A percentile compares a stretch with the other conserved stretches of the same genome.
Conservation (phyloP, 2,797 vertebrate species). For the Bovichtus variegatus region DNA sequence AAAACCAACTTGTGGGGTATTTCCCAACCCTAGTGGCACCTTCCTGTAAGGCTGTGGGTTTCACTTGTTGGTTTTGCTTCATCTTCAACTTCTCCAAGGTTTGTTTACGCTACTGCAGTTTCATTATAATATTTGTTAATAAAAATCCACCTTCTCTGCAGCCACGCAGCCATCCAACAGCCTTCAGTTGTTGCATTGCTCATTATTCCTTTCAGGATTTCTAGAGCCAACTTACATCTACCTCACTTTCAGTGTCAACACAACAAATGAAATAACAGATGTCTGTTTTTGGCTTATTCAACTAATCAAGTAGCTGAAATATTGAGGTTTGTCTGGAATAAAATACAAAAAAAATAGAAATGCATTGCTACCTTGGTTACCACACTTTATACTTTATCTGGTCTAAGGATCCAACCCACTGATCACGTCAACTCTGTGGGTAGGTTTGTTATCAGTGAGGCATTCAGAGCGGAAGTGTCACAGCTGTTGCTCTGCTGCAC, state of each 20-base stretch:
- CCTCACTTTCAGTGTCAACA: neutral
- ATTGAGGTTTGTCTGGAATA: neutral
- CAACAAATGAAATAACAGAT: neutral
- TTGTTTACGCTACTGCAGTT: neutral
- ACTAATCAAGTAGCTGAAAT: neutral
- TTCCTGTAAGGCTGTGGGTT: constrained; percentile 2
- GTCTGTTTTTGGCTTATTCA: neutral
- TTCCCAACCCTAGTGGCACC: constrained; percentile 8
- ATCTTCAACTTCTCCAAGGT: neutral
- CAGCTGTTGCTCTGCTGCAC: constrained; percentile 15
- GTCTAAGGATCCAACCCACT: constrained; percentile 1
- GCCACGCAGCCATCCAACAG: too few relatives aligned
- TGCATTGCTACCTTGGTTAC: neutral
- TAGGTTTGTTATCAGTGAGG: constrained; percentile 30
- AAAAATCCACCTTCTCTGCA: neutral
- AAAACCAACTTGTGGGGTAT: constrained; percentile 7
- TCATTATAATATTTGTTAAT: neutral
- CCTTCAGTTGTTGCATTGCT: neutral
- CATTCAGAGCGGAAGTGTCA: constrained; percentile 15
- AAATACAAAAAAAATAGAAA: neutral
- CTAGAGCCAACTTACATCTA: neutral
- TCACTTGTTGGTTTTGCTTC: constrained; percentile 43
- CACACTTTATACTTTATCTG: neutral
- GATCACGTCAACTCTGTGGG: constrained; percentile 7
- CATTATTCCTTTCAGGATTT: neutral